Base-by-base conservation (phyloP, 2,797 vertebrate genomes). In the Acanthopagrus latus region DNA sequence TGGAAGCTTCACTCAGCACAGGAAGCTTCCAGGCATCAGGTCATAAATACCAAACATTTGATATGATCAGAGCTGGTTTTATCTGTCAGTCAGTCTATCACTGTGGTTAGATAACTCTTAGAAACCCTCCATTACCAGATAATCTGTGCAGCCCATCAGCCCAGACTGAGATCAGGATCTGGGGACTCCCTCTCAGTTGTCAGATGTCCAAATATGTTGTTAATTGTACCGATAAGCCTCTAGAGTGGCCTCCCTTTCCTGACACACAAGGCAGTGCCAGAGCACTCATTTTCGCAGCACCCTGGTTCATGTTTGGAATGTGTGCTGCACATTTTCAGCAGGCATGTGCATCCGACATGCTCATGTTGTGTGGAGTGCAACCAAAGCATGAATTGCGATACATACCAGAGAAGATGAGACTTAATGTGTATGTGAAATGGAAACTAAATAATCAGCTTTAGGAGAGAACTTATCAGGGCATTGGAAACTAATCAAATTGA, bases 401-500 rank as follows among this genome's bases (percentile, higher is more conserved):
- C 51, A 57, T 71, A 38, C 64, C 78, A 78, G 27, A 67, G 57
- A 68, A 65, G 74, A 82, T 70, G 63, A 82, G 65, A 43, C 74
- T 63, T 86, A 78, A 78, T 86, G 72, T 80, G 69, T 88, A 83
- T 89, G 76, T 78, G 63, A 74, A 83, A 87, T 79, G 65, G 59
- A 87, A 89, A 85, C 66, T 44, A 82, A 87, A 81, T 87, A 91
- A 92, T 90, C 80, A 81, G 82, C 86, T 91, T 91, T 81, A 55
- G 21, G 77, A 72, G 67, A 74, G 50, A 78, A 74, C 78, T 84
- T 82, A 82, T 81, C 84, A 83, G 76, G 87, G 68, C 80, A 86
- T 76, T 83, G 84, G 77, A 90, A 91, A 90, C 71, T 82, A 89
- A 90, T 92, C 84, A 89, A 80, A 83, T 74, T 78, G 86, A 86